Percentiles rank a stretch among this genome's conserved stretches.
These are phyloP conservation scores for Malurus splendens DNA, from an alignment of 2,797 vertebrate species.

Conservation along the genomic window DNA sequence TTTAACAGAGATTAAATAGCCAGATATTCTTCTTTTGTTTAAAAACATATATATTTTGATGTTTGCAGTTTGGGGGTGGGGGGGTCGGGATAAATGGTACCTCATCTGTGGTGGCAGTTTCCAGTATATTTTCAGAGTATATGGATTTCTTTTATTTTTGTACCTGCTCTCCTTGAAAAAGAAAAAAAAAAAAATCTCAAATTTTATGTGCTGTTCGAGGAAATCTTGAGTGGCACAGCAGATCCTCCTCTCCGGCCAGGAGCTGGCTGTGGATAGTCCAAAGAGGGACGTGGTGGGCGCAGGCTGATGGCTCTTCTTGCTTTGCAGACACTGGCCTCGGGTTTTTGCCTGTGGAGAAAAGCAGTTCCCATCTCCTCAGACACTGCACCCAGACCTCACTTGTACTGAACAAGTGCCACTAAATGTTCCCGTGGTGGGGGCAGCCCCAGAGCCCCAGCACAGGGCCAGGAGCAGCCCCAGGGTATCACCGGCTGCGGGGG, in stretches of 20 bases:
- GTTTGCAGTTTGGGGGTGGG: conserved; percentile 53
- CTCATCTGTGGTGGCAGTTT: conserved; percentile 68
- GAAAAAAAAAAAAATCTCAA: conserved; percentile 26
- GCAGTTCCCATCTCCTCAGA: background rate
- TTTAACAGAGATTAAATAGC: conserved; percentile 67
- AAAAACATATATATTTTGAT: conserved; percentile 66
- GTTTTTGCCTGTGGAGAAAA: background rate
- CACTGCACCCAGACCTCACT: background rate
- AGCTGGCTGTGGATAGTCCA: conserved; percentile 11
- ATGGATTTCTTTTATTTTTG: conserved; percentile 70
- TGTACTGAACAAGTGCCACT: conserved; percentile 39
- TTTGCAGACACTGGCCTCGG: background rate
- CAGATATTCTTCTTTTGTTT: conserved; percentile 68
- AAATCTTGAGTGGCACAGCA: conserved; percentile 20
- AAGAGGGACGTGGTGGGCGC: conserved; percentile 7
- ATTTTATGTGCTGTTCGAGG: conserved; percentile 52
- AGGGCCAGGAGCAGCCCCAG: background rate
- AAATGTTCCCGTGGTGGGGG: background rate
- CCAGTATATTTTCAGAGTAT: conserved; percentile 69
- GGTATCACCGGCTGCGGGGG: background rate
- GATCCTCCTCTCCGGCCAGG: conserved; percentile 5
- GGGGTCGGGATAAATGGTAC: conserved; percentile 56
- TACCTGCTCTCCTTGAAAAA: conserved; percentile 65
- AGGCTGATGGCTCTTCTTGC: conserved; percentile 5
- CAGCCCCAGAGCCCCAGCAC: background rate